Evolutionary conservation across 2,113 vertebrate genomes (phyloP).

Genomic region (Haemorhous mexicanus): DNA sequence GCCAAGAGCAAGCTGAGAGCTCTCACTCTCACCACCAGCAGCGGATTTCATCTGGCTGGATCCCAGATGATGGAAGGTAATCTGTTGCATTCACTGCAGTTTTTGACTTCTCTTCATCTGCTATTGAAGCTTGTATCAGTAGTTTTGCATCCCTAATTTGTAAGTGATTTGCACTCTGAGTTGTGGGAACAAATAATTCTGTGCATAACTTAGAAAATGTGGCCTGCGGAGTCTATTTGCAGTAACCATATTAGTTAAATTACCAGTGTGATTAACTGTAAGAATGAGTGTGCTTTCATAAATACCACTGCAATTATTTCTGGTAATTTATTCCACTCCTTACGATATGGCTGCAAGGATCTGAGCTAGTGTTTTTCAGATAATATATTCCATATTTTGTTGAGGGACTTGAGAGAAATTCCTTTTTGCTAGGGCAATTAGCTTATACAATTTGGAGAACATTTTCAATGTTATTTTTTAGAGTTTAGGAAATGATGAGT

Average conservation of each 20-base stretch:
- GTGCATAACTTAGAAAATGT: neutral
- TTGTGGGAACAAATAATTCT: conserved; percentile 15
- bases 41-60: neutral
- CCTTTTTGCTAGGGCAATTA: neutral
- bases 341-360: neutral
- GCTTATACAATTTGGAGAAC: neutral
- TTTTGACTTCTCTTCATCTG: neutral
- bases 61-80: neutral
- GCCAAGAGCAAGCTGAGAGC: neutral
- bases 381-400: conserved; percentile 35
- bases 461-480: neutral
- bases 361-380: neutral
- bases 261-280: conserved; percentile 37
- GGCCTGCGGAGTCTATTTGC: conserved; percentile 13
- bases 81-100: neutral
- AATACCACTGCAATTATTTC: conserved; percentile 51
- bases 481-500: neutral
- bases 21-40: accelerated
- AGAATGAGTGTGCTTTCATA: conserved; percentile 53
- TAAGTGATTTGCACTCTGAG: neutral
- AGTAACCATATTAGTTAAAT: conserved; percentile 50
- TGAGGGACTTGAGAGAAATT: neutral
- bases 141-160: neutral
- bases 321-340: conserved; percentile 41
- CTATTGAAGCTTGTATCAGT: neutral